phyloP scores from a whole-genome alignment of 2,113 vertebrate genomes.

The Nestor notabilis region DNA sequence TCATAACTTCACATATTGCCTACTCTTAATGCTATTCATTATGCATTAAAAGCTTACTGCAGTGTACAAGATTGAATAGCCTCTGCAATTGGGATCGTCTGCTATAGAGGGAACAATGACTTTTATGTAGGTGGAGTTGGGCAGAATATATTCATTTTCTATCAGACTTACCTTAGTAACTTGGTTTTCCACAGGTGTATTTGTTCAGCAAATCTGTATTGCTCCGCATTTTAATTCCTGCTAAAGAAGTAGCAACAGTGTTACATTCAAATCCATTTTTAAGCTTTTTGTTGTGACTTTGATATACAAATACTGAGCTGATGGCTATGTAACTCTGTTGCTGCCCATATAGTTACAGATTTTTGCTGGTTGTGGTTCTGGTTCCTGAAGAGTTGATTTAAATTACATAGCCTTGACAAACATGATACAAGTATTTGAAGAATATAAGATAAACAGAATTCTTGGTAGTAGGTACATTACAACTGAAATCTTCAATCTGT shows the following conservation, averaged over 20 bases:
- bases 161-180: background rate
- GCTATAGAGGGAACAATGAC: background rate
- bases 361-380: background rate
- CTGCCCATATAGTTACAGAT: background rate
- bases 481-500: background rate
- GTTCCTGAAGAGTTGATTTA: background rate
- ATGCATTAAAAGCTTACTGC: background rate
- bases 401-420: background rate
- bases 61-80: background rate
- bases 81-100: background rate
- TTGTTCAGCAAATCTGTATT: background rate
- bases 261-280: background rate
- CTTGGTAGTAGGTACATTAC: background rate
- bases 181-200: background rate
- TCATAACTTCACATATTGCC: background rate
- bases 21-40: background rate
- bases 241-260: background rate
- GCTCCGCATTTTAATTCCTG: background rate
- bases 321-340: background rate
- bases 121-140: background rate
- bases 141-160: background rate
- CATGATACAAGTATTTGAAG: background rate
- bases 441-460: background rate
- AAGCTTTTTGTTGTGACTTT: background rate
- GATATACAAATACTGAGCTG: background rate